These are phyloP conservation scores for Andrena flavipes DNA, from an alignment of 2,888 invertebrate species.

Conservation along the genomic window DNA sequence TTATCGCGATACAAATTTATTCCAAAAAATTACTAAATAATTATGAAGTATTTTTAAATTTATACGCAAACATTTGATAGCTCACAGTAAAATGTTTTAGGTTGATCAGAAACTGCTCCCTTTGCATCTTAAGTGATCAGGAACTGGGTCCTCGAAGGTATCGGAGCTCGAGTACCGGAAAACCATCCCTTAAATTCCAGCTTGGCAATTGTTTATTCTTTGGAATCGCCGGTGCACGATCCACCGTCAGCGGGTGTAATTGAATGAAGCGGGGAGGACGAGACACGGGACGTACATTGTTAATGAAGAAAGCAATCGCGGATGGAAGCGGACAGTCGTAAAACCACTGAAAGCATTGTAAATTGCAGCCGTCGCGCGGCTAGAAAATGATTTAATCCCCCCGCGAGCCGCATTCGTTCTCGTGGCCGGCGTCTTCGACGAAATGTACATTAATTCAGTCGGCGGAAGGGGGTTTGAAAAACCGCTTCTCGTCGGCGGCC, in stretches of 20 bases:
- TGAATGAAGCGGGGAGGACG: conserved; percentile 34
- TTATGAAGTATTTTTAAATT: too few relatives aligned
- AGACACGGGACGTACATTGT: conserved; percentile 34
- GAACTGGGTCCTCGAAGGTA: too few relatives aligned
- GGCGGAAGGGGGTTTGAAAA: conserved; percentile 25
- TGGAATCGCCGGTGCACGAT: neutral
- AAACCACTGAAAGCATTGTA: conserved; percentile 54
- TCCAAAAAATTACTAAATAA: too few relatives aligned
- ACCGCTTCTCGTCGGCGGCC: conserved; percentile 20
- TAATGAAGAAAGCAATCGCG: conserved; percentile 68
- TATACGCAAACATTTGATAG: too few relatives aligned
- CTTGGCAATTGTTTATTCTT: neutral
- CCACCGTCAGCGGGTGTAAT: conserved; percentile 15
- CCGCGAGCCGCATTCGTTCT: conserved; percentile 39
- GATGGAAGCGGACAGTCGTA: conserved; percentile 39
- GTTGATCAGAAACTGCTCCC: too few relatives aligned
- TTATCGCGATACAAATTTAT: too few relatives aligned
- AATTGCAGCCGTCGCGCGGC: conserved; percentile 52
- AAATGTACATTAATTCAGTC: conserved; percentile 58
- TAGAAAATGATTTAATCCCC: conserved; percentile 64
- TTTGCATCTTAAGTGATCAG: too few relatives aligned
- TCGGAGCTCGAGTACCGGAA: too few relatives aligned
- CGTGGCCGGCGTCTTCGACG: conserved; percentile 50
- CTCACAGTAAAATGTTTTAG: too few relatives aligned
- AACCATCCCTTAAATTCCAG: neutral